These are phyloP conservation scores for Odocoileus virginianus DNA, from an alignment of 2,113 vertebrate species.

Conservation along the genomic window DNA sequence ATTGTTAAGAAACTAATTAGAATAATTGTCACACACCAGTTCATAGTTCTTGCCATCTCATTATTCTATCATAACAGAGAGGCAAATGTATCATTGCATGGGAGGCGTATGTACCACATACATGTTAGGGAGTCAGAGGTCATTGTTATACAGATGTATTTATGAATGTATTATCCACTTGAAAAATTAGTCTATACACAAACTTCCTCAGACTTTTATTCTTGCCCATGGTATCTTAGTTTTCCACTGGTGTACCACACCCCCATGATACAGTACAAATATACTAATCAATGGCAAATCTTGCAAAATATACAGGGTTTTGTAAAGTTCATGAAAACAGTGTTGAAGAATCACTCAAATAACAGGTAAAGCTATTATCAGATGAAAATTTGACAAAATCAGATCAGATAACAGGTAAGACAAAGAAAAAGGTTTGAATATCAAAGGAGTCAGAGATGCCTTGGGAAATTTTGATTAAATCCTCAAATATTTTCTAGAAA, in stretches of 20 bases:
- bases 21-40: neutral
- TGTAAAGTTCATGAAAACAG: neutral
- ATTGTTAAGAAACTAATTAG: neutral
- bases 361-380: neutral
- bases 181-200: neutral
- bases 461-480: neutral
- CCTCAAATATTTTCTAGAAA: neutral
- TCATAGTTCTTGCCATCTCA: slow-evolving; percentile 23
- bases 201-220: neutral
- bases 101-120: neutral
- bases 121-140: neutral
- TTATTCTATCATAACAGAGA: neutral
- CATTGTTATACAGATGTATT: neutral
- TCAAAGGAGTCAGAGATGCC: neutral
- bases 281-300: neutral
- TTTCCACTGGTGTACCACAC: neutral
- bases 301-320: neutral
- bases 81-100: neutral
- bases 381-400: slow-evolving; percentile 5
- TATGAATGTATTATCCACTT: slow-evolving; percentile 23
- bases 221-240: neutral
- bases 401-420: slow-evolving; percentile 6
- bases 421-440: slow-evolving; percentile 12
- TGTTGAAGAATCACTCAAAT: slow-evolving; percentile 29
- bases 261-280: slow-evolving; percentile 3